These are phyloP conservation scores for Cyanistes caeruleus DNA, from an alignment of 2,113 vertebrate genomes.

Conservation along the genomic window DNA sequence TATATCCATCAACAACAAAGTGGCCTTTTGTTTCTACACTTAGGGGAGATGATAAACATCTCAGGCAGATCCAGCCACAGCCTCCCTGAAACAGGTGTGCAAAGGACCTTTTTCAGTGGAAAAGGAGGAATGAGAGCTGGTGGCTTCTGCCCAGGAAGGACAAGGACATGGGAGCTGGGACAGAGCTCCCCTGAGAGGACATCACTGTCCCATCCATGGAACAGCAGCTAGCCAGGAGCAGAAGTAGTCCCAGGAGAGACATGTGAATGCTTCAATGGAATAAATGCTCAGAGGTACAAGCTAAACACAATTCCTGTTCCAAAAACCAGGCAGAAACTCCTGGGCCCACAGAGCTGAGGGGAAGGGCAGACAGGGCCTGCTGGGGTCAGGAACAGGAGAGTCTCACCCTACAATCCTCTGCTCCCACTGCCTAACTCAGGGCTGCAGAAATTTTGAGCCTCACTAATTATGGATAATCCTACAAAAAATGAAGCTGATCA, in stretches of 20 bases:
- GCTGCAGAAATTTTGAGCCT: neutral
- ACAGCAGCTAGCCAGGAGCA: neutral
- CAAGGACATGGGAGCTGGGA: neutral
- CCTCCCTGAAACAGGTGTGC: neutral
- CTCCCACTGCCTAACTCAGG: neutral
- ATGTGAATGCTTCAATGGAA: neutral
- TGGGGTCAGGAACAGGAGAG: neutral
- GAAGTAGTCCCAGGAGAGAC: neutral
- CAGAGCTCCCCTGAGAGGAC: neutral
- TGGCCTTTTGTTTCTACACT: neutral
- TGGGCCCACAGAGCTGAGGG: fast-evolving
- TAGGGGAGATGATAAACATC: neutral
- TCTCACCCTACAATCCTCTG: neutral
- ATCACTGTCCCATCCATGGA: fast-evolving
- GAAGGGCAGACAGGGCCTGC: fast-evolving
- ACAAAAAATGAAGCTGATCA: constrained; percentile 32
- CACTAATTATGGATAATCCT: constrained; percentile 45
- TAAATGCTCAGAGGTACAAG: neutral
- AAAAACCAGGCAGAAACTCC: neutral
- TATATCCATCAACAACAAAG: neutral
- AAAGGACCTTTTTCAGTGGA: neutral
- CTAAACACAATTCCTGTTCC: neutral
- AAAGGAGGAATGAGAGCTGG: neutral
- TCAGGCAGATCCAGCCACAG: fast-evolving
- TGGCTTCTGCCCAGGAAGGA: neutral